Evolutionary conservation across 2,888 invertebrate genomes (phyloP).

Genomic region (Mimachlamys varia): DNA sequence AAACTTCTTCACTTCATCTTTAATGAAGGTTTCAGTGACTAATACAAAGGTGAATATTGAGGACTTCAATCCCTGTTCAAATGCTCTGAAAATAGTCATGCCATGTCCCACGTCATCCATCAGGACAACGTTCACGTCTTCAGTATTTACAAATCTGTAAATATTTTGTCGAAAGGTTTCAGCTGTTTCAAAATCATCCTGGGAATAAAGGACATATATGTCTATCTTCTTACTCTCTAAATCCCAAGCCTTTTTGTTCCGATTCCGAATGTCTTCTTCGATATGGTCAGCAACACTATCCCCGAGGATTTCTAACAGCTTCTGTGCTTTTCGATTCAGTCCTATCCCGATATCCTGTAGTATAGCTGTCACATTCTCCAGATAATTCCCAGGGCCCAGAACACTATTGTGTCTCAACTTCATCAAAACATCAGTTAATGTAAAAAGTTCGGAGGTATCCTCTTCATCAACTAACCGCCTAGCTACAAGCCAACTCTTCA

Average conservation of each 20-base stretch:
- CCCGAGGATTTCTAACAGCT: neutral
- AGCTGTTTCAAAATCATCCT: neutral
- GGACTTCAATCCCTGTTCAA: neutral
- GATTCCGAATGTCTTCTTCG: neutral
- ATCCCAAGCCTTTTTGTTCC: neutral
- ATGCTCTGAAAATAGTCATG: neutral
- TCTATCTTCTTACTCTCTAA: neutral
- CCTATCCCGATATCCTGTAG: neutral
- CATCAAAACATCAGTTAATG: neutral
- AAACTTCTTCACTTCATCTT: neutral
- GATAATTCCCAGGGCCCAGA: neutral
- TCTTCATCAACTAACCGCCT: neutral
- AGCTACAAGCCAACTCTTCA: neutral
- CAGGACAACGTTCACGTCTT: neutral
- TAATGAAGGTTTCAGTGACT: neutral
- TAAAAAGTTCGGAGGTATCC: neutral
- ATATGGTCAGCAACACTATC: neutral
- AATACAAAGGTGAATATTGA: neutral
- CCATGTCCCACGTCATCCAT: neutral
- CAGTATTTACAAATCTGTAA: neutral
- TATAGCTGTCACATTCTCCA: neutral
- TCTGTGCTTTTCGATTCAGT: neutral
- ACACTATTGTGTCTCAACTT: neutral
- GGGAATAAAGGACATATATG: neutral
- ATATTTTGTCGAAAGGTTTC: neutral